These are phyloP conservation scores for Octodonta nipae DNA, from an alignment of 2,888 invertebrate species.

Conservation along the genomic window DNA sequence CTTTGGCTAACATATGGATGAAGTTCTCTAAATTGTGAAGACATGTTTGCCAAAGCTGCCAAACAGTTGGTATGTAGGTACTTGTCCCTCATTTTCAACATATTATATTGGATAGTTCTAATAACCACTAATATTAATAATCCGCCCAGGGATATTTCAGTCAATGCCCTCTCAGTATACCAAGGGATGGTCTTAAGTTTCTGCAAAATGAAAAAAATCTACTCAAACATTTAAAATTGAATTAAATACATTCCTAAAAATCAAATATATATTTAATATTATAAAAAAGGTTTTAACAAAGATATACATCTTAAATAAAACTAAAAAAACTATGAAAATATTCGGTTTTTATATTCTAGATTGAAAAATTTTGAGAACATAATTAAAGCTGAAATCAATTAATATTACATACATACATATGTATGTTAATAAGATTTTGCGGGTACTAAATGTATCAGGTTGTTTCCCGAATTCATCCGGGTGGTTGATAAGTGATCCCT, in stretches of 20 bases:
- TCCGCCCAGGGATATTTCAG: conserved; percentile 88
- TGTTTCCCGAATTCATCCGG: too few species aligned
- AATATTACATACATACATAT: too few species aligned
- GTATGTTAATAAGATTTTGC: too few species aligned
- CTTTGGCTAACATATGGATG: conserved; percentile 95
- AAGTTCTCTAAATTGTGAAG: conserved; percentile 76
- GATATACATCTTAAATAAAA: too few species aligned
- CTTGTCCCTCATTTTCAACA: conserved; percentile 89
- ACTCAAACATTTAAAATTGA: neutral
- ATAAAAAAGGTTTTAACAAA: too few species aligned
- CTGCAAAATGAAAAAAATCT: conserved; percentile 38
- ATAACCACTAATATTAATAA: conserved; percentile 88
- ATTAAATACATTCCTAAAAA: neutral
- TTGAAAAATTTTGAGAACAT: too few species aligned
- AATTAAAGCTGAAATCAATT: too few species aligned
- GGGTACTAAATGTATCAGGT: too few species aligned
- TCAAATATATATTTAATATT: neutral
- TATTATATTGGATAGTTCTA: conserved; percentile 92
- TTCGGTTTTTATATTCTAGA: too few species aligned
- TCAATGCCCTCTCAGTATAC: conserved; percentile 85
- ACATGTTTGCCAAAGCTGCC: conserved; percentile 98
- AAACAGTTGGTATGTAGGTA: conserved; percentile 97
- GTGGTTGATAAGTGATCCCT: too few species aligned
- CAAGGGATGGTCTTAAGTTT: conserved; percentile 76
- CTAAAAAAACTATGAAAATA: too few species aligned